A percentile compares a stretch with the other conserved stretches of the same genome.
These are phyloP conservation scores for Gallinago nigripennis DNA, from an alignment of 2,797 vertebrate genomes.

Conservation along the genomic window DNA sequence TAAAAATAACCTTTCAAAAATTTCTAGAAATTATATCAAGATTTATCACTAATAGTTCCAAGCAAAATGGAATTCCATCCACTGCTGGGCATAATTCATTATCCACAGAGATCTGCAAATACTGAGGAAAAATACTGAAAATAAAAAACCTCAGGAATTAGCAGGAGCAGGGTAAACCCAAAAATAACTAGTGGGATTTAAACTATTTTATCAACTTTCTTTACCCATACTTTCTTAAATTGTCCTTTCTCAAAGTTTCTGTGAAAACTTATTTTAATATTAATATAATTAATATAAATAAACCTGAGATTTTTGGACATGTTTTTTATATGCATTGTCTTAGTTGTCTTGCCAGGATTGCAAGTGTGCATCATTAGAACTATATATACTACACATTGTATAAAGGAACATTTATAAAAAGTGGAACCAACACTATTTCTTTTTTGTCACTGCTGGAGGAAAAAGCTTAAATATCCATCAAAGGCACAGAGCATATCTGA, in stretches of 20 bases:
- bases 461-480: slow-evolving; percentile 26
- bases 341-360: neutral
- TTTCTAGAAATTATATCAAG: neutral
- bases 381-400: neutral
- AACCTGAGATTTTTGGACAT: neutral
- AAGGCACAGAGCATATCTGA: neutral
- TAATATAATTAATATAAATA: neutral
- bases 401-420: neutral
- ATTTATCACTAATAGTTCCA: neutral
- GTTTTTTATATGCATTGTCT: neutral
- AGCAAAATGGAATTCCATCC: neutral
- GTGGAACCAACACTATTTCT: neutral
- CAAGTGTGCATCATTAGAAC: neutral
- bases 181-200: neutral
- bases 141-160: neutral
- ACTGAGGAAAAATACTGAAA: neutral
- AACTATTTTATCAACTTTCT: neutral
- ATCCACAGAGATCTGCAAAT: neutral
- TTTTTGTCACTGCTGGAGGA: neutral
- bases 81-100: neutral
- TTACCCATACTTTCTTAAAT: neutral
- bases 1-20: neutral
- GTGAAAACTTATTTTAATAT: neutral
- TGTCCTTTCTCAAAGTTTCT: neutral
- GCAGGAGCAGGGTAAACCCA: neutral